Evolutionary conservation across 2,888 invertebrate species (phyloP).

Genomic region (Acholoe squamosa): DNA sequence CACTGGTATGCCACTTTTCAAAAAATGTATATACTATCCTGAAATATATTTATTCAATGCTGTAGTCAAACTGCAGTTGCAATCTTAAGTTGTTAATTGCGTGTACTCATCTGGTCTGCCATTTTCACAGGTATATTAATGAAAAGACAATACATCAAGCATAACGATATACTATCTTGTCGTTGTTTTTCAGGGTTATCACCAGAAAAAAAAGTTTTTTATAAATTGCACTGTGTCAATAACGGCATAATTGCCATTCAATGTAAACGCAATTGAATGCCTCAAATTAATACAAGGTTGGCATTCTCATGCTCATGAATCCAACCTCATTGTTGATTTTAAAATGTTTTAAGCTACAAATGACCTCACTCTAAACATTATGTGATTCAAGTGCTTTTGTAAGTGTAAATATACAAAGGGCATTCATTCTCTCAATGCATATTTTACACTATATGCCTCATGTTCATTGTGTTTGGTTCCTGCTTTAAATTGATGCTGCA

Average conservation of each 20-base stretch:
- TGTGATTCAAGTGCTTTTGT: constrained; percentile 42
- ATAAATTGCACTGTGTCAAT: too few species aligned
- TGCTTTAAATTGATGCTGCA: constrained; percentile 8
- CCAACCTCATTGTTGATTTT: constrained; percentile 32
- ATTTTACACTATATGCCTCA: neutral
- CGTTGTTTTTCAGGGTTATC: too few species aligned
- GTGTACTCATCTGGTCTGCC: too few species aligned
- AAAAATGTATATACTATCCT: neutral
- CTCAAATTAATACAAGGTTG: neutral
- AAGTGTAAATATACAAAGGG: constrained; percentile 30
- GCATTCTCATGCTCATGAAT: neutral
- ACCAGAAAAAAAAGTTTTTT: too few species aligned
- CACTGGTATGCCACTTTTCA: neutral
- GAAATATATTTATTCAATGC: neutral
- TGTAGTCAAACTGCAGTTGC: neutral
- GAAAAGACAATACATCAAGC: too few species aligned
- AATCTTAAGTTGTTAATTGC: too few species aligned
- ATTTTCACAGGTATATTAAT: too few species aligned
- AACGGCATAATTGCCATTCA: too few species aligned
- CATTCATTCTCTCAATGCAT: neutral
- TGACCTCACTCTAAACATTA: constrained; percentile 35
- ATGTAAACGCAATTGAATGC: neutral
- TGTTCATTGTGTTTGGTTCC: neutral
- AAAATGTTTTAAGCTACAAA: neutral
- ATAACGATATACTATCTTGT: too few species aligned